A percentile compares a stretch with the other conserved stretches of the same genome.
These are phyloP conservation scores for Drosophila nannoptera DNA, from an alignment of 1,140 invertebrate species.

Conservation along the genomic window DNA sequence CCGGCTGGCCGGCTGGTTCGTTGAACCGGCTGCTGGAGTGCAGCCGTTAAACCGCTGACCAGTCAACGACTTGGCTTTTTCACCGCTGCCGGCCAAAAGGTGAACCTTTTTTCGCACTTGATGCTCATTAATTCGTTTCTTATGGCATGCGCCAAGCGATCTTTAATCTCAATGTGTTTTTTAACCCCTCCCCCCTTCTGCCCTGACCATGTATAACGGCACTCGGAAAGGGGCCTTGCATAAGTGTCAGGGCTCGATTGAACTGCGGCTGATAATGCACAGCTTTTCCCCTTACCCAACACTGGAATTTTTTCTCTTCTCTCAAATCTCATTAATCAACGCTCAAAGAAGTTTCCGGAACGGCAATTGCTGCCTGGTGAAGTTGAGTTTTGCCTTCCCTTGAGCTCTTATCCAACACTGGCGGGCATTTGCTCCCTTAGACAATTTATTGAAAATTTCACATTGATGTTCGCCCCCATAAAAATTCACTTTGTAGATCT, in stretches of 20 bases:
- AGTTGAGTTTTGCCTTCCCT: background rate
- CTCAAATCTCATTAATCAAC: no score
- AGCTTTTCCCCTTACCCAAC: no score
- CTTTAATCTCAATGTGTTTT: constrained; percentile 30
- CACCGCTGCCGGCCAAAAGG: constrained; percentile 22
- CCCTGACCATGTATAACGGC: constrained; percentile 7
- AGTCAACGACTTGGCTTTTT: constrained; percentile 23
- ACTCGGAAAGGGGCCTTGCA: background rate
- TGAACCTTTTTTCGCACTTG: constrained; percentile 61
- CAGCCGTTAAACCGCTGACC: constrained; percentile 21
- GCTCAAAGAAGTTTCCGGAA: no score
- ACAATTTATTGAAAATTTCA: background rate
- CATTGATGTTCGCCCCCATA: background rate
- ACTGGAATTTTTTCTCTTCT: no score
- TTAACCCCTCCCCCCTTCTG: background rate
- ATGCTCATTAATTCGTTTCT: constrained; percentile 59
- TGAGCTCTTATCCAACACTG: background rate
- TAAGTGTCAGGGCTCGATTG: no score
- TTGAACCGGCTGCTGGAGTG: constrained; percentile 14
- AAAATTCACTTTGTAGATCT: background rate
- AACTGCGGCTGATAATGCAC: no score
- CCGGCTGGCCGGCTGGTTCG: constrained; percentile 4
- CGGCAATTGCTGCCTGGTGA: no score
- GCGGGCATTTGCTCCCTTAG: background rate
- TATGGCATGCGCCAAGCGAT: constrained; percentile 49